Base-by-base conservation (phyloP, 2,797 vertebrate species). In the Lepus oiostolus region DNA sequence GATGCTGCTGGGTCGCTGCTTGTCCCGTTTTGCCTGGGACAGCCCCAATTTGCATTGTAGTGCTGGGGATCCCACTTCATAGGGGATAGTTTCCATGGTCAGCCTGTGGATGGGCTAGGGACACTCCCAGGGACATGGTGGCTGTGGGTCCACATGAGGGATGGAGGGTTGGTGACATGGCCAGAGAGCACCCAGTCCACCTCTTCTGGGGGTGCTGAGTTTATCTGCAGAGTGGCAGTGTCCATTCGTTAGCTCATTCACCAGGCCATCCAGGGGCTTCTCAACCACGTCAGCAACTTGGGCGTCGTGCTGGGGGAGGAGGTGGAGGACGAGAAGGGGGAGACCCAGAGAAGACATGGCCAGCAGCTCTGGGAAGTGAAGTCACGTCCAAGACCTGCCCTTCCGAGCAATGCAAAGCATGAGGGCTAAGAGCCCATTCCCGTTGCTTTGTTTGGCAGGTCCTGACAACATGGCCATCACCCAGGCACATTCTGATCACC, bases 391-490 rank as follows among this genome's bases (percentile, higher is more conserved):
- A 77, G 93, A 71, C 81, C 63, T 8, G 4, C 93, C 91, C 77
- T 87, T 84, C 83, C 91, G 76, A 93, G 96, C 96, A 96, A 96
- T 91, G 94, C 47, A 58, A 67, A 87, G 65, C 19, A 62, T 86
- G 67, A 80, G 63, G 0, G 0, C 26, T 63, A 63, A 30, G 24
- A 67, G 72, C 85, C 0, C 7, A 47, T 12, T 70, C 35, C 63
- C 54, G 17, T 88, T 91, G 90, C 93, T 95, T 96, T 96, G 92
- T 86, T 95, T 95, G 89, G 91, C 94, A 95, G 47, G 80, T 81
- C 68, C 42, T 28, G 72, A 67, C 60, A 58, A 1, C 32, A 1
- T 71, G 81, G 32, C 68, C 52, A n/a, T 62, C 91, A 58, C 68
- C 62, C 3, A 30, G n/a, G 54, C 47, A 58, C 47, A 24, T 38